Evolutionary conservation across 2,113 vertebrate genomes (phyloP).

Genomic region (Sardina pilchardus): DNA sequence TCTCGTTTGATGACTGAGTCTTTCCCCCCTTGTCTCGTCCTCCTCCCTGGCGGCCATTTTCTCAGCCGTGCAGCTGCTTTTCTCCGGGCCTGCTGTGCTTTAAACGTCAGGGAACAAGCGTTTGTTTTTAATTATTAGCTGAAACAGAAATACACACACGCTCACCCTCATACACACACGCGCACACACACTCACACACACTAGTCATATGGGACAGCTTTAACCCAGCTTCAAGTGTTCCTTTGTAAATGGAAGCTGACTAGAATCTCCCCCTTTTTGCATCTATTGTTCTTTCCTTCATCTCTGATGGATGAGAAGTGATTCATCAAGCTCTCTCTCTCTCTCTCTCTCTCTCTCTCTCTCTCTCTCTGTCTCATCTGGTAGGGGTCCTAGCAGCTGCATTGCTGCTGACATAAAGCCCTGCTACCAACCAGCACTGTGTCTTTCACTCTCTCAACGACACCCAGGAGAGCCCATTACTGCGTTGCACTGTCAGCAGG

Average conservation of each 20-base stretch:
- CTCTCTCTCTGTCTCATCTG: neutral
- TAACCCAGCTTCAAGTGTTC: constrained; percentile 41
- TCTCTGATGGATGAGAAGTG: constrained; percentile 37
- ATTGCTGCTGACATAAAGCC: neutral
- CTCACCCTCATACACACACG: neutral
- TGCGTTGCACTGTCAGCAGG: neutral
- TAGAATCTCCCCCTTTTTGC: constrained; percentile 30
- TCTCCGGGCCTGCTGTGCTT: constrained; percentile 29
- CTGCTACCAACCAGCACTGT: neutral
- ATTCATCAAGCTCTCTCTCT: neutral
- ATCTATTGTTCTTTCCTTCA: neutral
- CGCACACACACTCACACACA: neutral
- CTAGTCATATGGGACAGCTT: constrained; percentile 53
- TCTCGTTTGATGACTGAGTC: neutral
- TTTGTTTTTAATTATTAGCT: constrained; percentile 52
- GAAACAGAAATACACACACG: constrained; percentile 29
- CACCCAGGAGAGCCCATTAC: neutral
- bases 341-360: neutral
- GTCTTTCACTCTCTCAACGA: neutral
- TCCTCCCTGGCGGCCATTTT: neutral
- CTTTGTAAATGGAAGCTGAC: constrained; percentile 53
- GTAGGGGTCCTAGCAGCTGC: neutral
- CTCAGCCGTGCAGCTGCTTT: neutral
- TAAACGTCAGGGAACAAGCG: constrained; percentile 36
- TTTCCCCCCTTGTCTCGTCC: neutral